Conservation (phyloP, 2,113 vertebrate species). For the Neodon shergylaensis region DNA sequence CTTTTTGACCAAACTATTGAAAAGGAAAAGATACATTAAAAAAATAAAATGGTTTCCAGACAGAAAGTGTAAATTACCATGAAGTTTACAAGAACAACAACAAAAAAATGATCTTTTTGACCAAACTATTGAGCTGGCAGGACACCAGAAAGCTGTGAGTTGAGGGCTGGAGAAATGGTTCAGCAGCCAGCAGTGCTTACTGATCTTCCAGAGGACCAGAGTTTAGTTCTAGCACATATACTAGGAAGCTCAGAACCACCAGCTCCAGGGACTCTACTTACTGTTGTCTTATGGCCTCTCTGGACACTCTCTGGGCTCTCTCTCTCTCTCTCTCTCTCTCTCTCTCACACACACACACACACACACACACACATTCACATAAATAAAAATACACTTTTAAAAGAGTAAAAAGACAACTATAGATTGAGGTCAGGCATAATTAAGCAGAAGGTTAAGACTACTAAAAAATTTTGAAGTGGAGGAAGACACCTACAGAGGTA, state of each 20-base stretch:
- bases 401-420: background rate
- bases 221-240: background rate
- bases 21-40: background rate
- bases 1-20: constrained; percentile 42
- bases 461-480: background rate
- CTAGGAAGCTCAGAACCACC: background rate
- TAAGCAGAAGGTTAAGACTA: background rate
- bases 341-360: background rate
- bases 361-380: background rate
- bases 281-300: background rate
- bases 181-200: background rate
- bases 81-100: background rate
- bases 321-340: too few species aligned
- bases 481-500: background rate
- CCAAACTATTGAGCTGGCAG: constrained; percentile 8
- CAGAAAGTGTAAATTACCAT: background rate
- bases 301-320: too few species aligned
- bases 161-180: background rate
- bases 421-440: background rate
- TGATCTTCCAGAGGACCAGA: background rate
- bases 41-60: background rate
- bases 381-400: background rate
- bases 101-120: constrained; percentile 13
- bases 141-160: background rate
- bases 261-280: background rate